Evolutionary conservation across 1,140 invertebrate species (phyloP), one percentile per base, ranked within the genome.

Genomic region (Eufriesea mexicana): DNA sequence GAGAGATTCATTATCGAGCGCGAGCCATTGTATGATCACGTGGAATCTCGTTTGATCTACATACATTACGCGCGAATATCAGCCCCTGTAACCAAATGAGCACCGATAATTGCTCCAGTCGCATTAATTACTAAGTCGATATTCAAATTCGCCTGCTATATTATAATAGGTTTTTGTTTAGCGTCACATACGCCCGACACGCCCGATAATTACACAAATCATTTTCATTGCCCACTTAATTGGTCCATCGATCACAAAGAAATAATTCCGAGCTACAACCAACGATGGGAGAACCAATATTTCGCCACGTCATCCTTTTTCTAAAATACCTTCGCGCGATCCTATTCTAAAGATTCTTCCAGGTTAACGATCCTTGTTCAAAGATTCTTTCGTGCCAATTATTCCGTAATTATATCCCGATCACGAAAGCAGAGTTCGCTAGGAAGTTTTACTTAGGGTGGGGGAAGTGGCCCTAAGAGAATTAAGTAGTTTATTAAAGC

Each of bases 101-200:
- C 28, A 47, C 18, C 62, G 62, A 78, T 78, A 78, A 78, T 78
- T 78, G 75, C 23, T 20, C 62, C 62, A 47, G 51, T 49, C 62
- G 62, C 75, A 67, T 68, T 78, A 78, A 78, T 78, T 78, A 78
- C 14, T 20, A 54, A 76, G 47, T 35, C 74, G 59, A 68, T 77
- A 67, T 77, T 77, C 75, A 67, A 78, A 78, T 68, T 55, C 20
- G 14, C 14, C 35, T 10, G 57, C 23, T n/a, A 54, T n/a, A 25
- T 42, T 55, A 57, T 68, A 78, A 78, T 67, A 78, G 35, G 49
- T 78, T 78, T 78, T 78, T 78, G 57, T 78, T 78, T 64, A 67
- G 5, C 28, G 20, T 54, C 49, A 64, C 25, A 35, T 8, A n/a
- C 23, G 55, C 12, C 6, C 49, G 49, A 66, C 23, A 62, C 59